Percentiles rank a stretch among this genome's conserved stretches.
These are phyloP conservation scores for Volucella zonaria DNA, from an alignment of 2,888 invertebrate genomes.

Conservation along the genomic window DNA sequence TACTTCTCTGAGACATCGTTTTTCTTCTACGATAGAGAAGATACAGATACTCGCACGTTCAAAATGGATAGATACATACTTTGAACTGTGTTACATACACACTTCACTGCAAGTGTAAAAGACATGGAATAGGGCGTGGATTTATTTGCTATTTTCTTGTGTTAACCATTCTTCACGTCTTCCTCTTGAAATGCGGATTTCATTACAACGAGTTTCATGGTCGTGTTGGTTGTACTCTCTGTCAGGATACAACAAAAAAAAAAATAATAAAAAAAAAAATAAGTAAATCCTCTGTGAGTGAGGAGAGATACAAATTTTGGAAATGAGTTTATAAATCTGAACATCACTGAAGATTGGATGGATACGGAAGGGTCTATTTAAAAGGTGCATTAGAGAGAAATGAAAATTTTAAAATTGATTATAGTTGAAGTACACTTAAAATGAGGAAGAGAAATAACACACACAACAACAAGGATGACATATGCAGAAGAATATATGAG, in stretches of 20 bases:
- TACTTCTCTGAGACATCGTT: constrained; percentile 22
- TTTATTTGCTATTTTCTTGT: not conserved
- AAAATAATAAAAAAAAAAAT: not conserved
- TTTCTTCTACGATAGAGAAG: not conserved
- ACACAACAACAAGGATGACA: too few species aligned
- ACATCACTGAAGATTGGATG: constrained; percentile 41
- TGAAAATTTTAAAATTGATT: not conserved
- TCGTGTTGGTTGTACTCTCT: not conserved
- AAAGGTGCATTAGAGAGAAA: constrained; percentile 3
- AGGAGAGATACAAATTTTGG: not conserved
- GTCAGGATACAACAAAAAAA: not conserved
- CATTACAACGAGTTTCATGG: not conserved
- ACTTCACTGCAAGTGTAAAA: constrained; percentile 2
- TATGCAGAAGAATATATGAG: not conserved
- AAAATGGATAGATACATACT: not conserved
- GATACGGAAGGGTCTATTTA: constrained; percentile 7
- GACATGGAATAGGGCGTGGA: not conserved
- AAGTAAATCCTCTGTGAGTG: constrained; percentile 12
- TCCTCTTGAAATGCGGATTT: constrained; percentile 5
- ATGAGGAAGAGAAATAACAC: not conserved
- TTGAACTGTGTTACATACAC: not conserved
- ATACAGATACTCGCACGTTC: not conserved
- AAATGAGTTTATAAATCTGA: constrained; percentile 15
- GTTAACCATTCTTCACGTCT: too few species aligned
- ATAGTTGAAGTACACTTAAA: not conserved